Evolutionary conservation across 2,888 invertebrate genomes (phyloP), one percentile per base, ranked within the genome.

Genomic region (Eumacrocentrus americanus): DNA sequence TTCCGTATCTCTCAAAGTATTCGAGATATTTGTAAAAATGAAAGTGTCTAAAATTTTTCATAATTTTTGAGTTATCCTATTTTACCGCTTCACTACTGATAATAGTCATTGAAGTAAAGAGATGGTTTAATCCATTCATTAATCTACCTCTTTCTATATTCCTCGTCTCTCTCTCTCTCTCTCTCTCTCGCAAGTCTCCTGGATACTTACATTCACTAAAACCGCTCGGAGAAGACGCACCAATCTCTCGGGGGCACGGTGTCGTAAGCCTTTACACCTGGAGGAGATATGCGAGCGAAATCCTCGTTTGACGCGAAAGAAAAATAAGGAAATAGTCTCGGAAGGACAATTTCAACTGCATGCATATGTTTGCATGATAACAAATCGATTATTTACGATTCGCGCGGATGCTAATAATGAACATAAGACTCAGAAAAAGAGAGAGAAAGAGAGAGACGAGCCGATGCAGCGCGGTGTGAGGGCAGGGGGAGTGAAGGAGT

Each of bases 331-430:
- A 44, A 58, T 53, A 53, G 48, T 54, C 34, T 47, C 35, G 29
- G 25, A 44, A 42, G 40, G 42, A 55, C 11, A 56, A 48, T 56
- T 56, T 38, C 35, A 48, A 37, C n/a, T n/a, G 38, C 23, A 46
- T 29, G 23, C 46, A 46, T 25, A 37, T 38, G 18, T 47, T 37
- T n/a, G n/a, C 37, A 38, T 38, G 37, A 55, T 50, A 51, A 50
- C 48, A 55, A 35, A 55, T 55, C 48, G 42, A 55, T 55, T 60
- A 60, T 55, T 60, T 60, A 55, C 55, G 38, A 53, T 60, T 51
- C 60, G 47, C 56, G 48, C 50, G 47, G 20, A 25, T 3, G 44
- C 38, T 14, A 50, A 35, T 44, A 48, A 56, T 16, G 14, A 40
- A 47, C 56, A 52, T 37, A 40, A 46, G 14, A 58, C 25, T 51